Evolutionary conservation across 2,113 vertebrate species (phyloP).

Genomic region (Rhinopithecus roxellana): DNA sequence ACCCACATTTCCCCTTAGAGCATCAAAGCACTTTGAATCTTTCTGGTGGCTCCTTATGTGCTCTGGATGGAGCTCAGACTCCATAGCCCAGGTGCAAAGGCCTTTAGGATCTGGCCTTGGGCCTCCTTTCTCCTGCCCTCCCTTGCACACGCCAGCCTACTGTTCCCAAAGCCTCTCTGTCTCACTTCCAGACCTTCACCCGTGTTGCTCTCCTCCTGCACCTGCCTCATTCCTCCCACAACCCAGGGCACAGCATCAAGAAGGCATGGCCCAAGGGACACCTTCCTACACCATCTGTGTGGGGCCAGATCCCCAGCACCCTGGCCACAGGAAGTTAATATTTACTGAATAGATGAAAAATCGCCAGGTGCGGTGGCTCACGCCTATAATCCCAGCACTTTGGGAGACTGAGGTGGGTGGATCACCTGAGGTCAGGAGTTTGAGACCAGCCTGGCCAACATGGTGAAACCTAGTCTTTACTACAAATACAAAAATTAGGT

Average conservation of each 20-base stretch:
- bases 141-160: too few relatives aligned
- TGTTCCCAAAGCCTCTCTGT: neutral
- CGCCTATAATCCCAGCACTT: too few relatives aligned
- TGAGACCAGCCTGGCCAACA: too few relatives aligned
- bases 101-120: rapidly evolving
- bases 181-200: neutral
- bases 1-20: neutral
- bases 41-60: neutral
- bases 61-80: neutral
- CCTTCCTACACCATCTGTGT: neutral
- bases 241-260: neutral
- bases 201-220: neutral
- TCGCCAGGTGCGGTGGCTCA: too few relatives aligned
- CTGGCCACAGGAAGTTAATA: neutral
- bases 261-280: neutral
- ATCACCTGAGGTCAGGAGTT: too few relatives aligned
- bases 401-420: too few relatives aligned
- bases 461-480: too few relatives aligned
- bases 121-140: too few relatives aligned
- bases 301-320: neutral
- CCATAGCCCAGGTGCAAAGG: neutral
- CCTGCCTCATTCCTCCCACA: too few relatives aligned
- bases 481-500: too few relatives aligned
- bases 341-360: neutral
- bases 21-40: neutral